Evolutionary conservation across 2,888 invertebrate species (phyloP), one percentile per base, ranked within the genome.

Genomic region (Pristionchus mayeri): DNA sequence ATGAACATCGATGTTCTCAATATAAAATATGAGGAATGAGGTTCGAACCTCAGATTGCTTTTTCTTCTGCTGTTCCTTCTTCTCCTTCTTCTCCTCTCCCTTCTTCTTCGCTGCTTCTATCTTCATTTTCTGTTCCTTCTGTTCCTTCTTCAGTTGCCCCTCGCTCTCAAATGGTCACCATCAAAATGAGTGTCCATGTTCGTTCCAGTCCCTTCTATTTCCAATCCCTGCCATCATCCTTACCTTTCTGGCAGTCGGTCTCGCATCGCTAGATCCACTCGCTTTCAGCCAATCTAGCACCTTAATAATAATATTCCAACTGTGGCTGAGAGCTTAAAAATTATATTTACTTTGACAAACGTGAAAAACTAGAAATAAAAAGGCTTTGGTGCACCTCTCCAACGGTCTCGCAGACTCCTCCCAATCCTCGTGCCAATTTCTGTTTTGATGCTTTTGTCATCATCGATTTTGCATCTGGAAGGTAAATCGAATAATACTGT

Each of bases 361-460:
- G 11, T 16, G 13, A 67, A 67, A 30, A 37, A 30, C 11, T 16
- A 63, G n/a, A n/a, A n/a, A n/a, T n/a, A n/a, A n/a, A n/a, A n/a
- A n/a, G n/a, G n/a, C n/a, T n/a, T n/a, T n/a, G n/a, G n/a, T 4
- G 76, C 0, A 89, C 88, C 83, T 88, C 88, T 84, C 87, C 85
- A 13, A 89, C 88, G 3, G 88, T 88, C 34, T 85, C 86, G 67
- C 86, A 86, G 34, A 89, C 88, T 4, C 85, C 84, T 13, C 88
- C 90, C n/a, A 89, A 54, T n/a, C 85, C 86, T 48, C 87, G 84
- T 16, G 90, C 90, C 30, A 90, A 44, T 1, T 86, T 85, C 71
- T 88, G 88, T 50, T 90, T 90, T 57, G 86, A 85, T 57, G 86
- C 83, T 6, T 86, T 85, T 2, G 88, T 86, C 84, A 89, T 78